Conservation (phyloP, 1,140 invertebrate species). For the Dryas iulia region DNA sequence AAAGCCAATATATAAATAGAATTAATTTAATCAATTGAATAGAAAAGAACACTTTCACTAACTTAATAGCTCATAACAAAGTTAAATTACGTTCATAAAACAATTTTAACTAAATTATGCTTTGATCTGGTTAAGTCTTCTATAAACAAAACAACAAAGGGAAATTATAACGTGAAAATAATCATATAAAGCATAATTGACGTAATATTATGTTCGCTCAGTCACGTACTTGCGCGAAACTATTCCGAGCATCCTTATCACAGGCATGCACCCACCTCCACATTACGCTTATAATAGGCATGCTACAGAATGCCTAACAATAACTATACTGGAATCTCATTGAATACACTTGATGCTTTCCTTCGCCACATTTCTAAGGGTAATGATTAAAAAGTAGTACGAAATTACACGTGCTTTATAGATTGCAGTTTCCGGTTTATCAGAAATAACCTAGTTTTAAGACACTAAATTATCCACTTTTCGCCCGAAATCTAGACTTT, state of each 20-base stretch:
- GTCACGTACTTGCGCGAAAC: constrained; percentile 58
- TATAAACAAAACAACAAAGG: neutral
- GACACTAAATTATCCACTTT: too few species aligned
- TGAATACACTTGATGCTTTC: constrained; percentile 57
- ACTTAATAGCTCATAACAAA: neutral
- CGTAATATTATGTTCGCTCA: constrained; percentile 26
- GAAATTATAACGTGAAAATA: constrained; percentile 13
- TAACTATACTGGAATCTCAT: constrained; percentile 65
- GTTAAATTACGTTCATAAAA: neutral
- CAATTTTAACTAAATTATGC: neutral
- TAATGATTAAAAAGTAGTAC: constrained; percentile 3
- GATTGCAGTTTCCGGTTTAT: neutral
- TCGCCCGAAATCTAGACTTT: too few species aligned
- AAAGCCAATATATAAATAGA: too few species aligned
- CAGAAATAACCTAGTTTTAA: too few species aligned
- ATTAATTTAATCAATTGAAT: too few species aligned
- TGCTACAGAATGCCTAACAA: constrained; percentile 66
- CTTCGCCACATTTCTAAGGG: constrained; percentile 56
- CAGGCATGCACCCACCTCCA: constrained; percentile 69
- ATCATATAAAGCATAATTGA: constrained; percentile 26
- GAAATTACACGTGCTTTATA: constrained; percentile 7
- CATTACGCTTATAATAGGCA: constrained; percentile 62
- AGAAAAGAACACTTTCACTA: too few species aligned
- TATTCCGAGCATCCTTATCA: constrained; percentile 73
- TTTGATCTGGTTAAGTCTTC: neutral